Base-by-base conservation (phyloP, 2,888 invertebrate genomes). In the Augiades crinisus region DNA sequence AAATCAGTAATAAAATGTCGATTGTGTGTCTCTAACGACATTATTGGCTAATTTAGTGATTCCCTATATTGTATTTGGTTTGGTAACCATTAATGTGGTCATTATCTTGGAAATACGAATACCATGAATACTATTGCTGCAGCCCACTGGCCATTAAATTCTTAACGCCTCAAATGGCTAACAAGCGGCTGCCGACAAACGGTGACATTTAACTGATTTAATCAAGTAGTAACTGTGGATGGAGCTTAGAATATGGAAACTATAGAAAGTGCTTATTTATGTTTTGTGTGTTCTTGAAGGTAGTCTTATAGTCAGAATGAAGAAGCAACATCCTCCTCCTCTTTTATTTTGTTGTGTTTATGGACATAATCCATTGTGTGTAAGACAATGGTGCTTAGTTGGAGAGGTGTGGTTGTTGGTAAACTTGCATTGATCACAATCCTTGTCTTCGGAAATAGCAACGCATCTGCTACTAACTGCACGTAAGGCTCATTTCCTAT, bases 181-280 rank as follows among this genome's bases (percentile, higher is more conserved):
- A 44, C 44, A 44, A 44, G 44, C 44, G 13, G 3, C 3, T 6
- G 21, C 44, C 44, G 33, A 44, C 44, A 44, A 44, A 33, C 44
- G 33, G 7, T 33, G 30, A 44, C 33, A 21, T 44, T 44, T 44
- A 44, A 44, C 44, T 44, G 44, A 44, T 44, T 36, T 36, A 19
- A 30, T 30, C 30, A 12, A 12, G 30, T 30, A 22, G 22, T 22
- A 30, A 12, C 30, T 5, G 27, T n/a, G 12, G 5, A 30, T 30
- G 10, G n/a, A 12, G 1, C 27, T 27, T n/a, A 27, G 27, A 27
- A 27, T 27, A 27, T 27, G 10, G 27, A 10, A 27, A 10, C n/a
- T n/a, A n/a, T n/a, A n/a, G n/a, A n/a, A n/a, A n/a, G n/a, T n/a
- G n/a, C n/a, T n/a, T n/a, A n/a, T n/a, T n/a, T n/a, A n/a, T n/a